Evolutionary conservation across 1,140 invertebrate genomes (phyloP).

Genomic region (Melitaea cinxia): DNA sequence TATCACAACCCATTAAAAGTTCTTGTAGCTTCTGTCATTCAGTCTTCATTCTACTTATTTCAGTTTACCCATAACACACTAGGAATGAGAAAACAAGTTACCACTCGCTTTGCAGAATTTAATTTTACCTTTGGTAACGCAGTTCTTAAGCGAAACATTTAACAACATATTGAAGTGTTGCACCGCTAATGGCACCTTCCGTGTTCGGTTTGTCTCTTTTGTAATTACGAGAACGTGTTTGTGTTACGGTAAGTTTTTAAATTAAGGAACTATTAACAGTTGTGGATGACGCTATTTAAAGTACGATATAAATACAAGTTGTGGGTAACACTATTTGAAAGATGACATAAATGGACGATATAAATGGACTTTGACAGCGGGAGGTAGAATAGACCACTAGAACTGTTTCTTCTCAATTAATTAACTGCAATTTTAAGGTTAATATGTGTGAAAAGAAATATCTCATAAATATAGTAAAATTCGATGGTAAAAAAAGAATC

Average conservation of each 20-base stretch:
- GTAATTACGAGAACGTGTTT: background rate
- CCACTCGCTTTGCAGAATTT: conserved; percentile 12
- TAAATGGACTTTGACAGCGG: no score
- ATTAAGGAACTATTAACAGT: background rate
- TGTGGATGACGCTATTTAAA: no score
- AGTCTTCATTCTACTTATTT: conserved; percentile 15
- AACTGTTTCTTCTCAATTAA: no score
- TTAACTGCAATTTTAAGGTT: no score
- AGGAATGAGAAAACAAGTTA: conserved; percentile 20
- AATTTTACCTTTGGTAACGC: conserved; percentile 14
- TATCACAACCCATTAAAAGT: conserved; percentile 2
- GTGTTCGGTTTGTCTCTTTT: background rate
- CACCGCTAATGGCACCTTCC: background rate
- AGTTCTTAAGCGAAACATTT: conserved; percentile 5
- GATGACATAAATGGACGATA: no score
- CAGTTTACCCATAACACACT: conserved; percentile 11
- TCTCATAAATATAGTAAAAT: no score
- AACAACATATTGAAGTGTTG: conserved; percentile 10
- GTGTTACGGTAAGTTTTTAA: background rate
- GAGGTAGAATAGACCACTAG: no score
- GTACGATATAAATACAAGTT: no score
- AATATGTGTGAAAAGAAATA: no score
- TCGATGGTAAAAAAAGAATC: no score
- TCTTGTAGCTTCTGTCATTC: conserved; percentile 17
- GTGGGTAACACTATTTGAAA: no score